Evolutionary conservation across 2,888 invertebrate species (phyloP), one percentile per base, ranked within the genome.

Genomic region (Toxonevra muliebris): DNA sequence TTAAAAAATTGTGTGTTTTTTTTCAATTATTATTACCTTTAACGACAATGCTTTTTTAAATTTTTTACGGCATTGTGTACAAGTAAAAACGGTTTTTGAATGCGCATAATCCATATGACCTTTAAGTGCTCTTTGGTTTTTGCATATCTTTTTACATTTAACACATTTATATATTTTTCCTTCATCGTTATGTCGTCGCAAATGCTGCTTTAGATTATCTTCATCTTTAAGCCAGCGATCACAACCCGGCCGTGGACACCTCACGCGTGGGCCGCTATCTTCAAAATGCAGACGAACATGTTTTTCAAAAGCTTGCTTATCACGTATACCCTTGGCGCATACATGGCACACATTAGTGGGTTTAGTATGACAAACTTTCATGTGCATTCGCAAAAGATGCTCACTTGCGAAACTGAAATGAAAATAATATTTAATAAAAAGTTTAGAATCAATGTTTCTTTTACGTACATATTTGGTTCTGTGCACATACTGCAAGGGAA

Each of bases 101-200:
- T 85, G 85, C 1, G 83, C 82, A 73, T 84, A 83, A 2, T 80
- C 78, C 17, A 82, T 79, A 69, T 85, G 85, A 58, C 82, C 84
- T 20, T 80, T 79, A 15, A 85, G 71, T 1, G 85, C 83, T 12
- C 82, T 78, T 12, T 79, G 80, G 63, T 83, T 84, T 66, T 83
- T 83, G 52, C 81, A 80, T 48, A 78, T 76, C 71, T 84, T 85
- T 45, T 80, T 80, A 60, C 85, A 85, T 50, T 80, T 76, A 11
- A 77, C 71, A 73, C 85, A 85, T 41, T 68, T 69, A 45, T 65
- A 69, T 17, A 65, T 61, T 40, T 61, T 69, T 1, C 72, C 72
- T 12, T 75, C 75, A 17, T 77, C 80, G 30, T 79, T 79, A 68
- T 84, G 84, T 0, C 82, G 77, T 0, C 78, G 73, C 60, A 83